Percentiles rank a stretch among this genome's conserved stretches.
These are phyloP conservation scores for Ryuthela nishihirai DNA, from an alignment of 2,888 invertebrate species.

Conservation along the genomic window DNA sequence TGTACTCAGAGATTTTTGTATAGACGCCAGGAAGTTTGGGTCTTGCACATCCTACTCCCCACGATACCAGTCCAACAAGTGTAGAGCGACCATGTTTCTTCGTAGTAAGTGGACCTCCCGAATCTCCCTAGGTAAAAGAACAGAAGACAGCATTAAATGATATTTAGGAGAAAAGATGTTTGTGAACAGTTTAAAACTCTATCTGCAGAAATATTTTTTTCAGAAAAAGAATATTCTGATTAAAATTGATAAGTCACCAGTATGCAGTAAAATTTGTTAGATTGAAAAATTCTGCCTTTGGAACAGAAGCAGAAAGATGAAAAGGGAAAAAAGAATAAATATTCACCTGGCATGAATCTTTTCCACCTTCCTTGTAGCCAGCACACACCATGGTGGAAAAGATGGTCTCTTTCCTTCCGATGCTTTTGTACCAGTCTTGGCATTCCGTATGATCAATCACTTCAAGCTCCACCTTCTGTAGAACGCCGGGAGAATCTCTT, in stretches of 20 bases:
- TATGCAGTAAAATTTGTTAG: too few relatives aligned
- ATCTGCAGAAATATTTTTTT: background rate
- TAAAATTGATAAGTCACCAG: too few relatives aligned
- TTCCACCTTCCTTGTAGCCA: slow-evolving; percentile 80
- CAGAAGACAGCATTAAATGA: too few relatives aligned
- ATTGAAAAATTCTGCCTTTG: too few relatives aligned
- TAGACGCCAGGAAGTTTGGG: slow-evolving; percentile 44
- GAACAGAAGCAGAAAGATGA: too few relatives aligned
- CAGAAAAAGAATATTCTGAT: too few relatives aligned
- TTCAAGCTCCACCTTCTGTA: slow-evolving; percentile 59
- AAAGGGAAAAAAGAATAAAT: too few relatives aligned
- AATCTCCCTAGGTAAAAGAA: slow-evolving; percentile 47
- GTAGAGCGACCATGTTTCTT: slow-evolving; percentile 41
- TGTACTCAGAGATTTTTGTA: slow-evolving; percentile 42
- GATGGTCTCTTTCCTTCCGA: slow-evolving; percentile 84
- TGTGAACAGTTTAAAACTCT: background rate
- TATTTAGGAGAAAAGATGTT: background rate
- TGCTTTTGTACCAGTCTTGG: slow-evolving; percentile 87
- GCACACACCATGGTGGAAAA: slow-evolving; percentile 83
- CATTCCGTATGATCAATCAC: slow-evolving; percentile 84
- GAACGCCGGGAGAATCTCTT: slow-evolving; percentile 73
- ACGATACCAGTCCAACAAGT: slow-evolving; percentile 42
- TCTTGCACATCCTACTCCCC: slow-evolving; percentile 44
- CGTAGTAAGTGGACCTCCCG: slow-evolving; percentile 43
- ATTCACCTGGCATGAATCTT: slow-evolving; percentile 57